Base-by-base conservation (phyloP, 2,797 vertebrate genomes). In the Setipinna tenuifilis region DNA sequence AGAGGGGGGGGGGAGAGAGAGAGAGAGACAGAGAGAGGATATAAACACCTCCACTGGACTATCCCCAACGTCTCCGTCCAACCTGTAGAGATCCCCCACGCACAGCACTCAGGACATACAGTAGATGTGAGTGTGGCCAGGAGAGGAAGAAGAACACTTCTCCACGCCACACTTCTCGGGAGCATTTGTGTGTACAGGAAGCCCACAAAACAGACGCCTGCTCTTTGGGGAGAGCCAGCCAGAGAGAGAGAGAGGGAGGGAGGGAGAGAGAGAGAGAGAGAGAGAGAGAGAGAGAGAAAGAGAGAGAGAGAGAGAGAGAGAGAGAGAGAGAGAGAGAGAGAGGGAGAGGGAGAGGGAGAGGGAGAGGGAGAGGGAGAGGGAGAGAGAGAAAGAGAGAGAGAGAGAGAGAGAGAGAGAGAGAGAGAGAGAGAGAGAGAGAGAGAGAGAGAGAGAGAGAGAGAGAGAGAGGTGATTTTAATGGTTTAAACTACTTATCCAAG, bases 241-340 rank as follows among this genome's bases (percentile, higher is more conserved):
- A 58, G 82, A 14, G 12, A 57, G 44, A 21, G 6, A 50, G 81
- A 80, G n/a, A 83, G 10, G 84, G 86, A 89, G 83, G 75, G 31
- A 86, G 84, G 71, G 82, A 50, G 84, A 87, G 85, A 48, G 46
- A 48, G 46, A 48, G 46, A 48, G 4, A 48, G 46, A 48, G 46
- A 88, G 59, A 82, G 28, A 21, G 35, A 41, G 71, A 58, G 35
- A 0, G 78, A 81, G 78, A 21, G 78, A 81, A 11, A 44, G 19
- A 35, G 31, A 6, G 46, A 41, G 31, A 21, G 46, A 59, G 41
- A 82, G 17, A 5, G 50, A 85, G 88, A 44, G 71, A 14, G 16
- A 59, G 50, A 57, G 11, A 84, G 84, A 48, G 46, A 3, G 46
- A 48, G 3, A 10, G 46, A 48, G 46, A 48, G 46, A 48, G 10